These are phyloP conservation scores for Atrichornis clamosus DNA, from an alignment of 2,113 vertebrate species.

Conservation along the genomic window DNA sequence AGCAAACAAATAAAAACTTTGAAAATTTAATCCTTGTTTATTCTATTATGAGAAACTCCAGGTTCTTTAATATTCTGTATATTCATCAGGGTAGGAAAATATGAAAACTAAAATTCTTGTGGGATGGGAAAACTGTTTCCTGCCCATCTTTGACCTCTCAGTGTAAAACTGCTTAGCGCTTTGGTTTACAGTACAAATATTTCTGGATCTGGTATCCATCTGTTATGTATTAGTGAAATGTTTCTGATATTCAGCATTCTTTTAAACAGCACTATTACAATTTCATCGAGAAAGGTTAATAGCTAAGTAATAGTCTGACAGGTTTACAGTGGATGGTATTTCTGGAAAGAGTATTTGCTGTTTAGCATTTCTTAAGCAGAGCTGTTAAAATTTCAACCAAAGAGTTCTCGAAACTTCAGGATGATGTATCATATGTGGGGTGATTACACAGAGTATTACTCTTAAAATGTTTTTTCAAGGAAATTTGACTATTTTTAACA, in stretches of 20 bases:
- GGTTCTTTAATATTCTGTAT: conserved; percentile 35
- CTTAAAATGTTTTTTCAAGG: conserved; percentile 12
- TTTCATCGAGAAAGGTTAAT: conserved; percentile 56
- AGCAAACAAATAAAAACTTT: not conserved
- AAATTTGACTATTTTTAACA: conserved; percentile 31
- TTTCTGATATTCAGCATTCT: conserved; percentile 66
- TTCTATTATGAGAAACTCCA: not conserved
- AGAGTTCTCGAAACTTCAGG: conserved; percentile 10
- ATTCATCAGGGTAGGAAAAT: conserved; percentile 19
- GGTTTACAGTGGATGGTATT: conserved; percentile 54
- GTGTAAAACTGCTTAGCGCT: conserved; percentile 48
- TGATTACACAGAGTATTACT: not conserved
- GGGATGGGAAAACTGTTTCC: conserved; percentile 53
- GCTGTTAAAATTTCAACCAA: conserved; percentile 40
- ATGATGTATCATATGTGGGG: conserved; percentile 18
- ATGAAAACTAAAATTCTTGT: conserved; percentile 45
- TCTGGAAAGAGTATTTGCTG: conserved; percentile 53
- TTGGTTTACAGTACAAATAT: conserved; percentile 64
- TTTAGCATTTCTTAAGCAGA: conserved; percentile 55
- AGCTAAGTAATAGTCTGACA: conserved; percentile 55
- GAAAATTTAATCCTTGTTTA: not conserved
- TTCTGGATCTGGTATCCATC: conserved; percentile 57
- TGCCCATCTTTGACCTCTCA: conserved; percentile 56
- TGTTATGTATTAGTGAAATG: conserved; percentile 60
- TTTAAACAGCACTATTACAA: conserved; percentile 48